Percentiles rank a stretch among this genome's conserved stretches.
Evolutionary conservation across 2,888 invertebrate genomes (phyloP).

Genomic region (Dasypogon diadema): DNA sequence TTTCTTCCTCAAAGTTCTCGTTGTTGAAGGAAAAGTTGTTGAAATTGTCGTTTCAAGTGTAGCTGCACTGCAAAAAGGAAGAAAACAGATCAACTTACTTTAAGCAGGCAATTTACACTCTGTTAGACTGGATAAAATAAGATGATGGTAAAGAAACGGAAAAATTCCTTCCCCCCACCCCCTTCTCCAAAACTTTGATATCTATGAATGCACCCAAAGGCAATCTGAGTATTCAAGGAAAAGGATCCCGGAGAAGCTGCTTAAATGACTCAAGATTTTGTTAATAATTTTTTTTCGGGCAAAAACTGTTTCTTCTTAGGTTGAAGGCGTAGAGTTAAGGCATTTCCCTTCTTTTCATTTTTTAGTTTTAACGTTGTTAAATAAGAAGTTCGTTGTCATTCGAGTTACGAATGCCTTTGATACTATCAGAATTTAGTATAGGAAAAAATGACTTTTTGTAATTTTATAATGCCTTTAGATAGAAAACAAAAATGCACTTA

Average conservation of each 20-base stretch:
- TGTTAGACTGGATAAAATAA: conserved; percentile 41
- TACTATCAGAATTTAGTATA: too few relatives aligned
- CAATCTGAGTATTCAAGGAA: conserved; percentile 19
- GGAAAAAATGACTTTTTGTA: too few relatives aligned
- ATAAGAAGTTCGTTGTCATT: too few relatives aligned
- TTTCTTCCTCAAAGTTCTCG: conserved; percentile 21
- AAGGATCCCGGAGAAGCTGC: background rate
- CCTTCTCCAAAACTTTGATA: background rate
- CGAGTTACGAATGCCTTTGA: too few relatives aligned
- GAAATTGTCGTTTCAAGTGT: conserved; percentile 48
- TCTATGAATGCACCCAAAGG: conserved; percentile 16
- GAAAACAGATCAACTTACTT: conserved; percentile 40
- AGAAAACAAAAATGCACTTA: too few relatives aligned
- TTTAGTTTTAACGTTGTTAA: too few relatives aligned
- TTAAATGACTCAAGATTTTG: conserved; percentile 14
- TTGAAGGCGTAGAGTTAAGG: too few relatives aligned
- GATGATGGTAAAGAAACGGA: background rate
- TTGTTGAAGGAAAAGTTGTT: conserved; percentile 48
- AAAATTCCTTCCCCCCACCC: background rate
- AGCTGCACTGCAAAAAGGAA: conserved; percentile 12
- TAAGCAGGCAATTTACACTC: conserved; percentile 48
- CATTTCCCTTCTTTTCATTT: too few relatives aligned
- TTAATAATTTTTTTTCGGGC: conserved; percentile 32
- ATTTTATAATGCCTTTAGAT: too few relatives aligned
- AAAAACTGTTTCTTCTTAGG: too few relatives aligned